Percentiles rank a stretch among this genome's conserved stretches.
Evolutionary conservation across 2,888 invertebrate species (phyloP).

Genomic region (Folsomia candida): DNA sequence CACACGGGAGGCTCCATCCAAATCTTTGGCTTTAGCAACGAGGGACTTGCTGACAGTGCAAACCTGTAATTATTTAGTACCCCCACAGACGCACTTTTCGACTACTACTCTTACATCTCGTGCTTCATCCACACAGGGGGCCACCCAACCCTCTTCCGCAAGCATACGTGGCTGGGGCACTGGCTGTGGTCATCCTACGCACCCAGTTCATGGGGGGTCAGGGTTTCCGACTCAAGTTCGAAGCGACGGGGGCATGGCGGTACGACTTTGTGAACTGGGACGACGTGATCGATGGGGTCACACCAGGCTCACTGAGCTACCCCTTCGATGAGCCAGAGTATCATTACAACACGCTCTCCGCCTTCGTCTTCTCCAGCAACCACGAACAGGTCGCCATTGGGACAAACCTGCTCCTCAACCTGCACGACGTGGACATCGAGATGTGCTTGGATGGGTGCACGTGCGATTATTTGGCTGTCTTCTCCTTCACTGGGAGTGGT

Average conservation of each 20-base stretch:
- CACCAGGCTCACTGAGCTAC: neutral
- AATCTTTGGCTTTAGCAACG: constrained; percentile 9
- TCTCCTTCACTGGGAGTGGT: neutral
- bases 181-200: constrained; percentile 18
- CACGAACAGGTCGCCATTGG: neutral
- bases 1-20: neutral
- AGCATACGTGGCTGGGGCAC: neutral
- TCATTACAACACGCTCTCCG: neutral
- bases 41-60: neutral
- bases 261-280: neutral
- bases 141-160: constrained; percentile 18
- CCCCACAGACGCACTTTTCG: neutral
- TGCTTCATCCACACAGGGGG: constrained; percentile 3
- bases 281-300: neutral
- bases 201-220: neutral
- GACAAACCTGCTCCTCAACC: neutral
- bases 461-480: constrained; percentile 4
- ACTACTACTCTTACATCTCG: too few relatives aligned
- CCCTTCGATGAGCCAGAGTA: neutral
- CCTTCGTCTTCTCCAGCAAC: neutral
- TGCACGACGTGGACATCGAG: constrained; percentile 3
- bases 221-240: constrained; percentile 13
- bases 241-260: neutral
- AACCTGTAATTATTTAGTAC: constrained; percentile 14
- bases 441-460: neutral